phyloP scores from a whole-genome alignment of 2,797 vertebrate species.

The Tinamus major region DNA sequence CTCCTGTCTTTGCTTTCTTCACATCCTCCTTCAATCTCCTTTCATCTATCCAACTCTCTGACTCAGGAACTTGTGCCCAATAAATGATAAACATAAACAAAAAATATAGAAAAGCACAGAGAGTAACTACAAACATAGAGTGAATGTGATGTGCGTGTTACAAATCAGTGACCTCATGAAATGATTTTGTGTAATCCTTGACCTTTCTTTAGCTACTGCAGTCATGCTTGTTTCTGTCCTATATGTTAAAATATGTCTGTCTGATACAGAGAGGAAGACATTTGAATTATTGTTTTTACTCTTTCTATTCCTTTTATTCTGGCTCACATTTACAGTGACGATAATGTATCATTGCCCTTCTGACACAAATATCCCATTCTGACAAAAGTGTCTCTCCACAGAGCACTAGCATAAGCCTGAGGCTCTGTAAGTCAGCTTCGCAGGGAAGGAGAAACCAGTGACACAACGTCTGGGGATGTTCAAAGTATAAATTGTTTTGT shows the following conservation, averaged over 20 bases:
- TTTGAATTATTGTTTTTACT: conserved; percentile 21
- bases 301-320: not conserved
- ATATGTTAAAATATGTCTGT: not conserved
- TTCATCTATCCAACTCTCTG: not conserved
- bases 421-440: conserved; percentile 43
- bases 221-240: not conserved
- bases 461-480: conserved; percentile 10
- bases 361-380: conserved; percentile 37
- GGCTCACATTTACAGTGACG: not conserved
- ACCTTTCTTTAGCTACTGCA: not conserved
- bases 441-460: conserved; percentile 13
- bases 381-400: conserved; percentile 7
- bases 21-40: not conserved
- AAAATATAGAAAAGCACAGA: not conserved
- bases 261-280: not conserved
- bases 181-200: not conserved
- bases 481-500: conserved; percentile 48
- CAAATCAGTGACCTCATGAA: not conserved
- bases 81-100: not conserved
- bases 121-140: not conserved
- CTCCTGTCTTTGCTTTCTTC: not conserved
- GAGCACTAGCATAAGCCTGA: not conserved
- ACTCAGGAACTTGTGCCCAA: not conserved
- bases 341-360: not conserved
- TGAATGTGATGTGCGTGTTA: not conserved